Base-by-base conservation (phyloP, 2,113 vertebrate species). In the Plestiodon gilberti region DNA sequence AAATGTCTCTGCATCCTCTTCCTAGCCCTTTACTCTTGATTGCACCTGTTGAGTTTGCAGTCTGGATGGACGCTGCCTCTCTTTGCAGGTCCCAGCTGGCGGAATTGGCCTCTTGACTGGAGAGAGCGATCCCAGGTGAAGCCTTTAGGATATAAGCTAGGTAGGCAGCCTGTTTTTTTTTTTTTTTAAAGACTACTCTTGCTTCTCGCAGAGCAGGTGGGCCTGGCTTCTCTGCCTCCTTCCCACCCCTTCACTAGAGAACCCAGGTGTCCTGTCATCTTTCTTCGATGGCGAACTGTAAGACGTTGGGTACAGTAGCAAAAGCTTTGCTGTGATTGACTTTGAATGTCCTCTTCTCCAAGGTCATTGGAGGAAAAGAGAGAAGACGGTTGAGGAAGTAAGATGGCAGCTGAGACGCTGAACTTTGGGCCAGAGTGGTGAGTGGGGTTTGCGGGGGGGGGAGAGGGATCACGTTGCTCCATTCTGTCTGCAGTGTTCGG, bases 341-440 rank as follows among this genome's bases (percentile, higher is more conserved):
- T 30, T n/a, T 15, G 6, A 28, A 62, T 13, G 11, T 20, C 43
- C 30, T 33, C 13, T 30, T 35, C 48, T 57, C 67, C 38, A 20
- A 80, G 84, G 81, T 87, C 67, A 2, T 64, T 57, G 74, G 35
- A 74, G 76, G 55, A 55, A 55, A 30, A 14, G 38, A 18, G 11
- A 52, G 65, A 55, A 6, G 30, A 2, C 35, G 1, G 30, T 28
- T 1, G 2, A 95, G 96, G 94, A 92, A 92, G 97, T 95, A 97
- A 96, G 96, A 98, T 98, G 98, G 98, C 98, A 91, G 98, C 98
- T 92, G 98, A 98, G 97, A 98, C 98, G 83, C 97, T 98, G 95
- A 98, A 98, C 96, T 98, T 98, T 95, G 98, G 98, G 95, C 98
- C 98, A 92, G 98, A 98, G 97, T 98, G 98, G 98, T 98, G 95